These are phyloP conservation scores for Gallinago undulata DNA, from an alignment of 2,113 vertebrate genomes.

Conservation along the genomic window DNA sequence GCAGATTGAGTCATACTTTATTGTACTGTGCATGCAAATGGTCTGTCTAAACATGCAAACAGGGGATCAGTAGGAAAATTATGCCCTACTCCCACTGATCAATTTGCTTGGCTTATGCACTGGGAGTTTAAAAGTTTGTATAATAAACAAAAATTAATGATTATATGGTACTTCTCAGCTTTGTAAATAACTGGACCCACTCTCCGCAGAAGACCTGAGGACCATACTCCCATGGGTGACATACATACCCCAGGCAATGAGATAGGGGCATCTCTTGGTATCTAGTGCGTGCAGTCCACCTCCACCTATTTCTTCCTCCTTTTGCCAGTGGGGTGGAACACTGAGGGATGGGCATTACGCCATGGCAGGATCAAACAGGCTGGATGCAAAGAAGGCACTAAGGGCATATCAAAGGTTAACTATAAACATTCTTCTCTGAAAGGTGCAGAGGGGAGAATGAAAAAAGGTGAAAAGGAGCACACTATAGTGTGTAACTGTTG, in stretches of 20 bases:
- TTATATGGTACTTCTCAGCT: background rate
- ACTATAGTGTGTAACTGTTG: background rate
- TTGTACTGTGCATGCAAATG: background rate
- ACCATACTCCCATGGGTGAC: background rate
- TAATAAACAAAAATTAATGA: background rate
- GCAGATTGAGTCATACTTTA: background rate
- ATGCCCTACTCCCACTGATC: background rate
- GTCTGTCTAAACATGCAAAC: background rate
- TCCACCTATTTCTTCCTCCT: background rate
- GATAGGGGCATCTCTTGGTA: background rate
- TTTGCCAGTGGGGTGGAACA: background rate
- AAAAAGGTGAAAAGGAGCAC: background rate
- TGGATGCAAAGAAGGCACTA: background rate
- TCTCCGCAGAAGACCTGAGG: background rate
- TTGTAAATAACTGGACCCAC: background rate
- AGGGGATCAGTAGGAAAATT: background rate
- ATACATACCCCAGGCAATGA: background rate
- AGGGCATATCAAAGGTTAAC: background rate
- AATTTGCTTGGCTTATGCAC: background rate
- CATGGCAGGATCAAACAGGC: background rate
- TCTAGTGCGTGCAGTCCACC: background rate
- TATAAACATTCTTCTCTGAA: background rate
- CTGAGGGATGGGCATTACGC: background rate
- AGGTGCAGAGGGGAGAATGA: background rate
- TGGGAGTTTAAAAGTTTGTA: background rate